Percentiles rank a stretch among this genome's conserved stretches.
phyloP scores from a whole-genome alignment of 2,888 invertebrate species.

The Timandra comae region DNA sequence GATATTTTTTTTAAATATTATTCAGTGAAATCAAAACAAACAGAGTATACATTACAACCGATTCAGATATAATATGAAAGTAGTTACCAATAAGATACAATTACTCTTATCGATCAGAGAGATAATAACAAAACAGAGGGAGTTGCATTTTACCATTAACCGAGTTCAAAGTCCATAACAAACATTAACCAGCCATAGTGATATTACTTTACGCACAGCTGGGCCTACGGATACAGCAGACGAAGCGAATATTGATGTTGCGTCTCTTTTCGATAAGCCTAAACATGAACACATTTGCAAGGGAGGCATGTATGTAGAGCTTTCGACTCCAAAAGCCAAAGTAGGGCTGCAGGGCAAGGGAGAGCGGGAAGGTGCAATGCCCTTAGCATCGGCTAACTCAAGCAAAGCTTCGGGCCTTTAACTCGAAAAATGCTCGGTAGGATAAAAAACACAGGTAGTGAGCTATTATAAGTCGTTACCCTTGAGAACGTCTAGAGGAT shows the following conservation, averaged over 20 bases:
- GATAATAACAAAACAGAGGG: slow-evolving; percentile 47
- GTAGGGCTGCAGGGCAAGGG: slow-evolving; percentile 75
- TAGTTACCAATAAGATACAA: slow-evolving; percentile 16
- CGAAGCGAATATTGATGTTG: slow-evolving; percentile 49
- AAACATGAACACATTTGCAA: slow-evolving; percentile 42
- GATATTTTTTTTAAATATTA: too few species aligned
- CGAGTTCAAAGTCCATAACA: slow-evolving; percentile 72
- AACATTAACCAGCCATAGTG: slow-evolving; percentile 53
- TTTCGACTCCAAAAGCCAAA: slow-evolving; percentile 60
- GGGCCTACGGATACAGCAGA: slow-evolving; percentile 54
- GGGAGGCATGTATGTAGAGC: slow-evolving; percentile 49
- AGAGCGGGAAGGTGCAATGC: slow-evolving; percentile 72
- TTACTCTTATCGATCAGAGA: slow-evolving; percentile 45
- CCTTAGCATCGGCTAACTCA: slow-evolving; percentile 61
- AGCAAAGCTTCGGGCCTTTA: slow-evolving; percentile 65
- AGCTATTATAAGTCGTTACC: slow-evolving; percentile 64
- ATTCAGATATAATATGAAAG: too few species aligned
- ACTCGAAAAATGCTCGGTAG: slow-evolving; percentile 51
- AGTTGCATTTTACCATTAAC: slow-evolving; percentile 60
- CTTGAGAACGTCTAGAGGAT: slow-evolving; percentile 68
- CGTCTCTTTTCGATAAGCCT: slow-evolving; percentile 64
- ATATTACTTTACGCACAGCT: slow-evolving; percentile 60
- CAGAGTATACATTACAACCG: too few species aligned
- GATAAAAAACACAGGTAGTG: slow-evolving; percentile 72
- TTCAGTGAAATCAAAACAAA: too few species aligned